These are phyloP conservation scores for Gobionotothen gibberifrons DNA, from an alignment of 2,797 vertebrate genomes.

Conservation along the genomic window DNA sequence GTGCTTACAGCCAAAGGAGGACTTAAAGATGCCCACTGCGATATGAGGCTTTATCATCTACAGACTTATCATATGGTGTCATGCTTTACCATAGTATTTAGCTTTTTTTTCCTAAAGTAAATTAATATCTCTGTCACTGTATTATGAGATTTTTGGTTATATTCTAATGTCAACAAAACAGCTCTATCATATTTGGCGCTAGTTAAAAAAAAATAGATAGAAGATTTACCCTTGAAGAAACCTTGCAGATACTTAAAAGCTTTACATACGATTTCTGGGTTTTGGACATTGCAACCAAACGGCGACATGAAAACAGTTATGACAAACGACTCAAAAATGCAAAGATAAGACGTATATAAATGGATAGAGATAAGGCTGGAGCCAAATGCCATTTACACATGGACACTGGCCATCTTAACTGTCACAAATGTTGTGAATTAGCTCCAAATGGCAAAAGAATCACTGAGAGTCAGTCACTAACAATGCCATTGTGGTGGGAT, in stretches of 20 bases:
- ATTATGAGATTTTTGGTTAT: slow-evolving; percentile 28
- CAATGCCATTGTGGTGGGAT: slow-evolving; percentile 67
- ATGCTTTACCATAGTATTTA: slow-evolving; percentile 20
- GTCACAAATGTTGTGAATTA: slow-evolving; percentile 82
- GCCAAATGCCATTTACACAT: slow-evolving; percentile 67
- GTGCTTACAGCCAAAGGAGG: slow-evolving; percentile 81
- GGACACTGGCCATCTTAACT: slow-evolving; percentile 70
- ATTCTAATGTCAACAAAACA: slow-evolving; percentile 64
- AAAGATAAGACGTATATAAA: slow-evolving; percentile 67
- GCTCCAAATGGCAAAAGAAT: slow-evolving; percentile 73
- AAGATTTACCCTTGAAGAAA: slow-evolving; percentile 25
- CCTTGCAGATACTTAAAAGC: slow-evolving; percentile 28
- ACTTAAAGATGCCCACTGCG: slow-evolving; percentile 79
- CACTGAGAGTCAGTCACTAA: slow-evolving; percentile 63
- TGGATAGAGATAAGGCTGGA: slow-evolving; percentile 75
- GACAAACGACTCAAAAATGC: slow-evolving; percentile 63
- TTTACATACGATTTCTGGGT: slow-evolving; percentile 31
- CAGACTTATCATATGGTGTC: slow-evolving; percentile 27
- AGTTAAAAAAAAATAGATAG: slow-evolving; percentile 4
- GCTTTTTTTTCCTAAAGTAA: slow-evolving; percentile 21
- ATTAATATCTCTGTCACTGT: slow-evolving; percentile 26
- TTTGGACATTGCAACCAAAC: slow-evolving; percentile 66
- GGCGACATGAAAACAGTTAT: slow-evolving; percentile 54
- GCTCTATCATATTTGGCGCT: slow-evolving; percentile 79
- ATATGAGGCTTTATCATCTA: slow-evolving; percentile 73